Evolutionary conservation across 2,113 vertebrate species (phyloP), one percentile per base, ranked within the genome.

Genomic region (human (Homo sapiens)): DNA sequence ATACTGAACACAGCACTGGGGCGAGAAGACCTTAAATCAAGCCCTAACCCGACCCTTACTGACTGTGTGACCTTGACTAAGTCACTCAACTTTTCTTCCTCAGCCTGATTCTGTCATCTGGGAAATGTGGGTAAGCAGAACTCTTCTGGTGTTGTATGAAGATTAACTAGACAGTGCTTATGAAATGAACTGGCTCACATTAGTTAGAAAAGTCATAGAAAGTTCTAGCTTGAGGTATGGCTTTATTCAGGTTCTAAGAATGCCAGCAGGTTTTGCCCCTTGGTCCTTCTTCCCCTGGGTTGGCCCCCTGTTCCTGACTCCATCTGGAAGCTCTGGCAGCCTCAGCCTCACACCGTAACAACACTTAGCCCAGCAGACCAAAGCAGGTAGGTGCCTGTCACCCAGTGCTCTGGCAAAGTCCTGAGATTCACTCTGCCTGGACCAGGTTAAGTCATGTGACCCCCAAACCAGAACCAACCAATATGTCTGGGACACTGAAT

Each of bases 371-470:
- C 32, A 48, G 30, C 86, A 64, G 52, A 70, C 6, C 32, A 61
- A 25, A 89, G 6, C 9, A 3, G 22, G 38, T 2, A 3, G 22
- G 38, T 2, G 0, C 35, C 3, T 11, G 0, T 1, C 13, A 30
- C 73, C 75, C 30, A 18, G n/a, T 6, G 20, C 55, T 38, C 85
- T 38, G 72, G 48, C n/a, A 1, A 32, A 48, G 75, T 55, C 43
- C 68, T 25, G 76, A 88, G 78, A 27, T 27, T 82, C n/a, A 55
- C 18, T 55, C 85, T 6, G 2, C 52, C 79, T 35, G 25, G 23
- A 35, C 80, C 35, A 17, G 45, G 80, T 76, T 64, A 90, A 57
- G 73, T 52, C 40, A 72, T 2, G 16, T 78, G 75, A 84, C 2
- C 43, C 52, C n/a, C 3, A 16, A 35, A 68, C 30, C 66, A 17